Conservation (phyloP, 2,797 vertebrate genomes). For the Bradypodion ventrale region DNA sequence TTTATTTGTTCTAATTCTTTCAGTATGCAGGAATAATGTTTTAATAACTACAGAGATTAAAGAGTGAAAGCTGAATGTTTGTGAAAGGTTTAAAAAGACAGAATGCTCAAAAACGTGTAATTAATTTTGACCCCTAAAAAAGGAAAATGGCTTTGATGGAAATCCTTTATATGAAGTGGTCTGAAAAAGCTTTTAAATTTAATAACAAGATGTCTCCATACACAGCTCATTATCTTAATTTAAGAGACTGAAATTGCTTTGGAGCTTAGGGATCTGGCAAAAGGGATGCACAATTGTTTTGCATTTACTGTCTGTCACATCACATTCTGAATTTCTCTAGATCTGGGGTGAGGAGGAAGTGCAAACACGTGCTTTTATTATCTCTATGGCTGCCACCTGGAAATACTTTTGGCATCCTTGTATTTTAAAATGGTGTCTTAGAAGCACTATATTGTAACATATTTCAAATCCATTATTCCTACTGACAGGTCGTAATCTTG, state of each 20-base stretch:
- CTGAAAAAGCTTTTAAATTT: neutral
- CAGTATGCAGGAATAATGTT: neutral
- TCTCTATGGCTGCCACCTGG: neutral
- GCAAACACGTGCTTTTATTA: neutral
- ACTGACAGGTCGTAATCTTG: too few species aligned
- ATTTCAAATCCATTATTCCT: neutral
- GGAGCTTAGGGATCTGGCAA: neutral
- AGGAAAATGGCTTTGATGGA: neutral
- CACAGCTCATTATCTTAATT: neutral
- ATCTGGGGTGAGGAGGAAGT: neutral
- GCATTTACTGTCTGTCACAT: neutral
- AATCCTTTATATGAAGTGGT: neutral
- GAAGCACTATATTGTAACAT: neutral
- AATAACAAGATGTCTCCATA: neutral
- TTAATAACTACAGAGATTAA: slow-evolving; percentile 3
- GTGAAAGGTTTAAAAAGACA: neutral
- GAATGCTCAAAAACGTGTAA: slow-evolving; percentile 2
- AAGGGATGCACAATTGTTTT: neutral
- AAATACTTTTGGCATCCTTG: neutral
- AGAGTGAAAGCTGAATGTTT: neutral
- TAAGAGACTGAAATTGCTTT: neutral
- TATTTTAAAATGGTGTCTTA: neutral
- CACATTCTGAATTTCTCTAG: neutral
- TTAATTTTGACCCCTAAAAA: slow-evolving; percentile 3
- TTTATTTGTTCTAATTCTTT: neutral